These are phyloP conservation scores for Samia ricini DNA, from an alignment of 1,140 invertebrate genomes.

Conservation along the genomic window DNA sequence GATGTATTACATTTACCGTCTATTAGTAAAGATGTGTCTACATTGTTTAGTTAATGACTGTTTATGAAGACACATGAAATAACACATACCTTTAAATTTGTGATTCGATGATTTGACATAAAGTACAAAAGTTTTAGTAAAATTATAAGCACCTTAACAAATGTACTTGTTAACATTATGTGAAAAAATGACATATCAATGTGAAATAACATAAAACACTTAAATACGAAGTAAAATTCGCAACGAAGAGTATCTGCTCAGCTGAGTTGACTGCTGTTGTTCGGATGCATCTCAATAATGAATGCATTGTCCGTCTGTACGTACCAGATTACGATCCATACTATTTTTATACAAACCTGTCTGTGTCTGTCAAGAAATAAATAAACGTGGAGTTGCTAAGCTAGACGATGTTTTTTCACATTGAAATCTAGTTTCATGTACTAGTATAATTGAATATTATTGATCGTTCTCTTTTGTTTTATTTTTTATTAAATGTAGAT, in stretches of 20 bases:
- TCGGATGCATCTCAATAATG: slow-evolving; percentile 58
- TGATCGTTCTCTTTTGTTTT: no score
- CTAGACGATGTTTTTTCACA: neutral
- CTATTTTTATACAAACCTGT: slow-evolving; percentile 72
- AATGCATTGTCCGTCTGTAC: slow-evolving; percentile 68
- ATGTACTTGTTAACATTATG: no score
- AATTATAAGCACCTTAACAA: no score
- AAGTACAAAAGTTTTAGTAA: no score
- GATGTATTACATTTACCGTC: neutral
- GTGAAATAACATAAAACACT: no score
- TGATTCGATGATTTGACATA: no score
- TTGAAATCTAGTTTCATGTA: neutral
- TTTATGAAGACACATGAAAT: neutral
- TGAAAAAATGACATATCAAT: no score
- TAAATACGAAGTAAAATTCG: neutral
- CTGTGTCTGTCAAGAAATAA: slow-evolving; percentile 51
- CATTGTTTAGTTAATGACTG: neutral
- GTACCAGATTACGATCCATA: slow-evolving; percentile 48
- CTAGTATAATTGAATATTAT: neutral
- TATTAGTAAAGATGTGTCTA: neutral
- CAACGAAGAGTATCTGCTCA: neutral
- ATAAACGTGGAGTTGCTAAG: slow-evolving; percentile 29
- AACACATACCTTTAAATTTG: neutral
- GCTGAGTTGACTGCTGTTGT: slow-evolving; percentile 6
- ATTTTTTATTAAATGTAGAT: neutral